Conservation (phyloP, 2,888 invertebrate genomes). For the Parnassius orleans region DNA sequence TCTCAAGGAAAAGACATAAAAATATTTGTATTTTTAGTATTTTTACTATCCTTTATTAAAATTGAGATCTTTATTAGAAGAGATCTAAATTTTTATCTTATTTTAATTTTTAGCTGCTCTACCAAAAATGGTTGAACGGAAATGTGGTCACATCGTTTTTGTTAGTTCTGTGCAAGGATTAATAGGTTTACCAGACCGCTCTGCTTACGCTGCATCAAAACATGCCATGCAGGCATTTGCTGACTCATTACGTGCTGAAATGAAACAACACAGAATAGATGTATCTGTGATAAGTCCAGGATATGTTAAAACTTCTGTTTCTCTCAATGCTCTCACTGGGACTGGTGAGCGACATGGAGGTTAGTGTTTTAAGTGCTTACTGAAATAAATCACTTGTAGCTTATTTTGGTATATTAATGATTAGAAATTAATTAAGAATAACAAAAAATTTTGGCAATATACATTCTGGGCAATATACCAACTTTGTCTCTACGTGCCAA, state of each 20-base stretch:
- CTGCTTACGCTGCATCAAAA: conserved; percentile 94
- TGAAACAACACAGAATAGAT: conserved; percentile 86
- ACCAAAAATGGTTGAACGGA: conserved; percentile 88
- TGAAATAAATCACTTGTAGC: conserved; percentile 8
- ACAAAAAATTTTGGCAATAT: too few species aligned
- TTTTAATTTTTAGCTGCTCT: conserved; percentile 86
- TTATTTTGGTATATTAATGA: too few species aligned
- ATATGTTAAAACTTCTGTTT: conserved; percentile 95
- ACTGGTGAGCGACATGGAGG: conserved; percentile 90
- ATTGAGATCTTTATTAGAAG: too few species aligned
- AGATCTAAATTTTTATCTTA: too few species aligned
- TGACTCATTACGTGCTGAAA: conserved; percentile 94
- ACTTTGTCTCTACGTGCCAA: too few species aligned
- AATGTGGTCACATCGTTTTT: conserved; percentile 90
- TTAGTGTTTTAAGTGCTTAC: conserved; percentile 52
- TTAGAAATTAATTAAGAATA: too few species aligned
- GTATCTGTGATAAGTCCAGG: conserved; percentile 95
- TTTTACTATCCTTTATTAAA: too few species aligned
- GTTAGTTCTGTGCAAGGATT: conserved; percentile 97
- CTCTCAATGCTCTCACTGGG: conserved; percentile 93
- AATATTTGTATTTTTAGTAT: too few species aligned
- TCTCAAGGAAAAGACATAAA: too few species aligned
- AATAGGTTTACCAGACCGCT: conserved; percentile 93
- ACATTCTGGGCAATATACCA: too few species aligned
- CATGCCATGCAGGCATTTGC: conserved; percentile 97